phyloP scores from a whole-genome alignment of 2,888 invertebrate genomes.

The Acholoe squamosa region DNA sequence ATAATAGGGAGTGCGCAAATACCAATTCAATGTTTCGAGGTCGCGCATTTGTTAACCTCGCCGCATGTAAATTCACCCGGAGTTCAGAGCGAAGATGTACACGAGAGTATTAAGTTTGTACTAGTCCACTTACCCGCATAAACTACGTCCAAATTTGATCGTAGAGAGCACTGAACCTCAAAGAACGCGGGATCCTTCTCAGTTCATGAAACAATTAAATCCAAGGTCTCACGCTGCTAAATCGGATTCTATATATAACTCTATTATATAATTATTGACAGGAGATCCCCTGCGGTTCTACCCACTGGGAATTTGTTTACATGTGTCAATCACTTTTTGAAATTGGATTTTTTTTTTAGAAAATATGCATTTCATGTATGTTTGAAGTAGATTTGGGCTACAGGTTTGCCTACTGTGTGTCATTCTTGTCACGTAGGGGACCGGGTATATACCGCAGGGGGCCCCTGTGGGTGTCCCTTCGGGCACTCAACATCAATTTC shows the following conservation, averaged over 20 bases:
- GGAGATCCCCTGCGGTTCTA: constrained; percentile 59
- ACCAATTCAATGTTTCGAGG: constrained; percentile 46
- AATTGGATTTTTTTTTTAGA: neutral
- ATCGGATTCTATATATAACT: constrained; percentile 58
- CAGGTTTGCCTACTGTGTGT: neutral
- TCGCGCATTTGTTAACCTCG: constrained; percentile 57
- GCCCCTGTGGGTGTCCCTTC: constrained; percentile 59
- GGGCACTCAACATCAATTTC: constrained; percentile 58
- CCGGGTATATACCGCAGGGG: constrained; percentile 43
- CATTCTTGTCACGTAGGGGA: constrained; percentile 47
- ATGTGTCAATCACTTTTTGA: constrained; percentile 48
- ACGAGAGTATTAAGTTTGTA: constrained; percentile 53
- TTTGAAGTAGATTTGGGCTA: neutral
- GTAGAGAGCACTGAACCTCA: constrained; percentile 51
- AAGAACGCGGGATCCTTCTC: constrained; percentile 58
- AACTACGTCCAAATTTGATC: constrained; percentile 60
- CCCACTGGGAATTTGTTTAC: constrained; percentile 54
- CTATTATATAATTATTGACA: constrained; percentile 60
- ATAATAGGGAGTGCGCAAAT: constrained; percentile 62
- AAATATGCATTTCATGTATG: neutral
- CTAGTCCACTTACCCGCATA: constrained; percentile 55
- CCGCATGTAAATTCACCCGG: constrained; percentile 36
- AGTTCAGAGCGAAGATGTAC: neutral
- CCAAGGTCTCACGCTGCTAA: constrained; percentile 62
- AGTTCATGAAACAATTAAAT: constrained; percentile 60